Evolutionary conservation across 2,888 invertebrate genomes (phyloP), one percentile per base, ranked within the genome.

Genomic region (Myopa testacea): DNA sequence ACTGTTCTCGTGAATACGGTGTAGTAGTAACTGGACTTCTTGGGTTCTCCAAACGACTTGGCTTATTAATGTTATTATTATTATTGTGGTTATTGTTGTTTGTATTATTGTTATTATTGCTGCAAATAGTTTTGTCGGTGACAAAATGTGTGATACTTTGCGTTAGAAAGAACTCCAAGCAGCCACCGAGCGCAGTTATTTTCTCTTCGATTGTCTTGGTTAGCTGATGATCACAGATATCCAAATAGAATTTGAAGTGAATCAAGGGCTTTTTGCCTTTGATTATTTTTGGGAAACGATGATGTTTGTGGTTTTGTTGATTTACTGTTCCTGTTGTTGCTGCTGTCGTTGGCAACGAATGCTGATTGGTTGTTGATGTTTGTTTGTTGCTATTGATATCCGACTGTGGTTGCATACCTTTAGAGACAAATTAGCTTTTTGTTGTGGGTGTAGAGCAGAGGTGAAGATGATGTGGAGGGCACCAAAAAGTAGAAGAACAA

Each of bases 201-300:
- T 92, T 93, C 81, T 91, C 90, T 84, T 94, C 94, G 89, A 94
- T 89, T 82, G 92, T 93, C 84, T 91, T 90, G 80, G 92, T 91
- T 77, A 92, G 89, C 83, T 91, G 91, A 90, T 93, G 92, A 85
- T 93, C 94, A 90, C 93, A 93, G 84, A 95, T 92, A 87, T 94
- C 94, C 91, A 95, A 91, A 89, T 94, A 95, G 90, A 94, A 94
- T 87, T 92, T 93, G 86, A 93, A 93, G 88, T 93, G 92, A 84
- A 91, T 91, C 87, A 94, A 87, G 72, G 92, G 92, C 85, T 91
- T 92, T 77, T 89, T 88, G 82, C 90, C 89, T 84, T 90, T 91
- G 82, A 90, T 86, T 82, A 89, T 84, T 85, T 87, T 87, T 67
- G 77, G 77, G 50, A 52, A 78, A 65, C 63, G 81, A 74, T 77